A percentile compares a stretch with the other conserved stretches of the same genome.
phyloP scores from a whole-genome alignment of 2,113 vertebrate genomes.

The Anhinga anhinga region DNA sequence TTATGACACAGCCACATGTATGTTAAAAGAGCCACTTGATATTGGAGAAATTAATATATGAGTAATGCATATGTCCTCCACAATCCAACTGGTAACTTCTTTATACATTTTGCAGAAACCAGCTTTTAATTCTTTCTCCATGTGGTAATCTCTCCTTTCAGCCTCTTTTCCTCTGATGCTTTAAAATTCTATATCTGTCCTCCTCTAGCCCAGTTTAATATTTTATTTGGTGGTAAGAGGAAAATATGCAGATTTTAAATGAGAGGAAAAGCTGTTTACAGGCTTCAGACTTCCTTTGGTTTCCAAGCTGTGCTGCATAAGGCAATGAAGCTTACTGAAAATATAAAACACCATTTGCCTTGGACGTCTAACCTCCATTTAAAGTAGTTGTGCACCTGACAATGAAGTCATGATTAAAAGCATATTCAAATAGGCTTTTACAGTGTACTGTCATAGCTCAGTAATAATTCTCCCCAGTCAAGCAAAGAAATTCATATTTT shows the following conservation, averaged over 20 bases:
- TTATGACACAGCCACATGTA: not conserved
- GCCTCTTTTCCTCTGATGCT: not conserved
- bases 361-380: not conserved
- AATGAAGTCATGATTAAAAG: not conserved
- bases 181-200: not conserved
- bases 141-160: not conserved
- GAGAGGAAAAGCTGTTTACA: not conserved
- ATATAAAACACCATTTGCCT: not conserved
- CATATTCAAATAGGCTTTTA: constrained; percentile 11
- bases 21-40: not conserved
- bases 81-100: not conserved
- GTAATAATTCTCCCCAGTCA: not conserved
- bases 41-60: not conserved
- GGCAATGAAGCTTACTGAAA: not conserved
- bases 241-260: not conserved
- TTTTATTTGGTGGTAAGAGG: not conserved
- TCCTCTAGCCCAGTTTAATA: not conserved
- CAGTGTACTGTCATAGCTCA: not conserved
- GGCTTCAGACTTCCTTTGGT: not conserved
- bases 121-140: not conserved
- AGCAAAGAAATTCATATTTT: not conserved
- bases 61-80: not conserved
- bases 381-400: not conserved
- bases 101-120: not conserved
- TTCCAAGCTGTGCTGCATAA: not conserved